A percentile compares a stretch with the other conserved stretches of the same genome.
These are phyloP conservation scores for Alligator sinensis DNA, from an alignment of 2,113 vertebrate species.

Conservation along the genomic window DNA sequence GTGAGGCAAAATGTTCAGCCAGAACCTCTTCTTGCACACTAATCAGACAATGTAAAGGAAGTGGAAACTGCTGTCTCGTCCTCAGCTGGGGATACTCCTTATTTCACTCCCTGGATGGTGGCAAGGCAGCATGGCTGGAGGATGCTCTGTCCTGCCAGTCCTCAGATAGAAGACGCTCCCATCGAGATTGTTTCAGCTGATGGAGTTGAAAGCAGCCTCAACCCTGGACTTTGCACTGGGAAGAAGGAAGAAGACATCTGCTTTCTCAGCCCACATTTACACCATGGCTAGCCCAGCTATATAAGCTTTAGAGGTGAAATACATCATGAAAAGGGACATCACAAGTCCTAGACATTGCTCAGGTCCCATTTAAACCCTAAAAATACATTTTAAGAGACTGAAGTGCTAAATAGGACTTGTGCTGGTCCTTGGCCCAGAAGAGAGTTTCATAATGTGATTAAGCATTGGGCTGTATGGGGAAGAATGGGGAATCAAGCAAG, in stretches of 20 bases:
- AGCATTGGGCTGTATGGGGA: background rate
- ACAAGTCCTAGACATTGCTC: background rate
- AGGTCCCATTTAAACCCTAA: background rate
- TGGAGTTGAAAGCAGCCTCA: background rate
- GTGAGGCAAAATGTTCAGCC: background rate
- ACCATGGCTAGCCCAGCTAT: background rate
- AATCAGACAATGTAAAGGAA: background rate
- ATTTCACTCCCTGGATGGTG: background rate
- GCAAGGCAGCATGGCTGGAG: background rate
- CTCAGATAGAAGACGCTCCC: background rate
- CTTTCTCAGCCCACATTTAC: background rate
- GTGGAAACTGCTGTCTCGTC: background rate
- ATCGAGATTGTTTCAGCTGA: background rate
- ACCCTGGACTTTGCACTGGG: background rate
- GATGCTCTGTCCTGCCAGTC: background rate
- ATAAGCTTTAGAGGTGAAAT: background rate
- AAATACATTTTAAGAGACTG: background rate
- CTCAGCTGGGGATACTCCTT: background rate
- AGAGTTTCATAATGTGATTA: background rate
- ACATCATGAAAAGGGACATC: background rate
- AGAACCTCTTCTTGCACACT: background rate
- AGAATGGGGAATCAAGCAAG: background rate
- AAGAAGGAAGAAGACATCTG: background rate
- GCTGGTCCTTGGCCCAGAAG: background rate
- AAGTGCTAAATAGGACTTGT: background rate